A percentile compares a stretch with the other conserved stretches of the same genome.
phyloP scores from a whole-genome alignment of 2,797 vertebrate species.

The Liasis olivaceus region DNA sequence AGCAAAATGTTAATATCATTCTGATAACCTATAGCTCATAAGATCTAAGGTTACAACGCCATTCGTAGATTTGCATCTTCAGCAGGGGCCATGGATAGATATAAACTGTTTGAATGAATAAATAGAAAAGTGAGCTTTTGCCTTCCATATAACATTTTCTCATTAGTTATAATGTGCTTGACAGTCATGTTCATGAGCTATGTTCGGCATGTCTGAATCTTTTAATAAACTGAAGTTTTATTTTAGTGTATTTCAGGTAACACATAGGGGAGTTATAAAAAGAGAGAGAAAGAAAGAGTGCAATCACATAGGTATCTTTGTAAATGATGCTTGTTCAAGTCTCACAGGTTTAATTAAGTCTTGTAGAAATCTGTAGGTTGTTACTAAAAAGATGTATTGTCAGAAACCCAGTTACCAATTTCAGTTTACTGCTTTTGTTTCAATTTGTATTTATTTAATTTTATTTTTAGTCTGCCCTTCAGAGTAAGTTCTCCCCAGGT shows the following conservation, averaged over 20 bases:
- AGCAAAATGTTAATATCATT: neutral
- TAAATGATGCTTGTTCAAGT: neutral
- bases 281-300: neutral
- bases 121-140: neutral
- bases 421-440: neutral
- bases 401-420: neutral
- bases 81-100: neutral
- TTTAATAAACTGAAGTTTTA: neutral
- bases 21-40: neutral
- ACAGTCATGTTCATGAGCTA: neutral
- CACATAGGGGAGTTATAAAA: neutral
- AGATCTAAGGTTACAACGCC: neutral
- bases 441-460: neutral
- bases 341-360: neutral
- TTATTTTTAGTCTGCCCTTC: neutral
- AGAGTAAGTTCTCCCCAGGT: neutral
- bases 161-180: conserved; percentile 4
- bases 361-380: neutral
- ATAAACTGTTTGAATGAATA: conserved; percentile 1
- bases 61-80: neutral
- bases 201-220: neutral
- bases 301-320: neutral
- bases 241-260: neutral
- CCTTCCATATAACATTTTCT: neutral
- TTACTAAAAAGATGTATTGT: neutral